These are phyloP conservation scores for Nannoperca obscura DNA, from an alignment of 2,797 vertebrate genomes.

Conservation along the genomic window DNA sequence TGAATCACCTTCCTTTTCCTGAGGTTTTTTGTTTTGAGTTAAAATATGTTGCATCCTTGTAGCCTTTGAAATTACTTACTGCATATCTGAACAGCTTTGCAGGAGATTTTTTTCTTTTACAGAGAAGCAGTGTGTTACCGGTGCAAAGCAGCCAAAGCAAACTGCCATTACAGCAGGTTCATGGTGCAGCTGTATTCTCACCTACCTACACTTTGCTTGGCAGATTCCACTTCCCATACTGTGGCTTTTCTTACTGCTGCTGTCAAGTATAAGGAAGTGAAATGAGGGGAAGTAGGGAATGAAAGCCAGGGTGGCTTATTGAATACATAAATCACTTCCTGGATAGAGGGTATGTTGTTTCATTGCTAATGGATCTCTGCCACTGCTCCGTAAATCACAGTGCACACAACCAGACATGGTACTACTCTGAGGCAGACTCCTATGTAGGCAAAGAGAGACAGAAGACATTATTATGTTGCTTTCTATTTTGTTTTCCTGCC, in stretches of 20 bases:
- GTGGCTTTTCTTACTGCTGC: conserved; percentile 64
- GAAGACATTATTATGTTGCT: conserved; percentile 56
- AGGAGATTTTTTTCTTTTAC: not conserved
- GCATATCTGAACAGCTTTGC: not conserved
- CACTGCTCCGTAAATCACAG: conserved; percentile 73
- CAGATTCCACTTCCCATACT: conserved; percentile 53
- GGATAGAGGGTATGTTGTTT: conserved; percentile 75
- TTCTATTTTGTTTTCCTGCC: conserved; percentile 43
- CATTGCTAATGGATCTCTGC: conserved; percentile 77
- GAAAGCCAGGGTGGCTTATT: conserved; percentile 74
- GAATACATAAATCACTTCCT: conserved; percentile 82
- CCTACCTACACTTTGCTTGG: conserved; percentile 48
- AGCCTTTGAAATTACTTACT: conserved; percentile 22
- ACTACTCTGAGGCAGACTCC: conserved; percentile 51
- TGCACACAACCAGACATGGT: conserved; percentile 42
- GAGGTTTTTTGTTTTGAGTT: conserved; percentile 15
- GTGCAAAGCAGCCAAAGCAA: conserved; percentile 32
- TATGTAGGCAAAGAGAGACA: conserved; percentile 27
- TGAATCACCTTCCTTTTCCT: conserved; percentile 10
- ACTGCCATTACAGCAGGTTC: conserved; percentile 32
- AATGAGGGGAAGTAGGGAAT: conserved; percentile 66
- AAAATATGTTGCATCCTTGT: conserved; percentile 4
- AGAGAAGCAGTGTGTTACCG: not conserved
- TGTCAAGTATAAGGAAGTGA: conserved; percentile 73
- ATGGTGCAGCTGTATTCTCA: conserved; percentile 23